Percentiles rank a stretch among this genome's conserved stretches.
These are phyloP conservation scores for Leptothorax acervorum DNA, from an alignment of 2,888 invertebrate species.

Conservation along the genomic window DNA sequence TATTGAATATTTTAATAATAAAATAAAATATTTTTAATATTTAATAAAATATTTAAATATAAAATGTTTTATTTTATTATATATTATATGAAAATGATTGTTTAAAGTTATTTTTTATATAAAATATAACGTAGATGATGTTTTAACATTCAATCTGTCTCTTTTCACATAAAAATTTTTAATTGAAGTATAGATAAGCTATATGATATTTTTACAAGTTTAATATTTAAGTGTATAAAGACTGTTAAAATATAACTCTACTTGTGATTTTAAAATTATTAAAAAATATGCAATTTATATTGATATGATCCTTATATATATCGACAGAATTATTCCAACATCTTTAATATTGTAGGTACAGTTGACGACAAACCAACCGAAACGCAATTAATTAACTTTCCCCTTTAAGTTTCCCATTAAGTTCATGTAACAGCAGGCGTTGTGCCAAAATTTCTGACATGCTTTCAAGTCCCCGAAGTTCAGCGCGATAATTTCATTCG, in stretches of 20 bases:
- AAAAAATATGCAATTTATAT: neutral
- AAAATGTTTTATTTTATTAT: neutral
- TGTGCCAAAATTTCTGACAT: neutral
- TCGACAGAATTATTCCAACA: neutral
- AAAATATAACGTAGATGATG: neutral
- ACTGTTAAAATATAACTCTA: neutral
- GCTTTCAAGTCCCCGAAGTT: neutral
- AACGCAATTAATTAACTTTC: constrained; percentile 2
- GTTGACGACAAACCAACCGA: neutral
- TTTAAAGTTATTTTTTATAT: neutral
- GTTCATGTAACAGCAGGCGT: neutral
- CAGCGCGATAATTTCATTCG: constrained; percentile 8
- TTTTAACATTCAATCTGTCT: neutral
- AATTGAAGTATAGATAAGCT: neutral
- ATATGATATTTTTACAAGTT: neutral
- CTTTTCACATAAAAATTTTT: neutral
- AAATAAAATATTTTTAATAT: too few species aligned
- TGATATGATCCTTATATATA: neutral
- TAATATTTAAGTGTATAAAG: neutral
- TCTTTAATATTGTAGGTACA: neutral
- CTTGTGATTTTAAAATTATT: neutral
- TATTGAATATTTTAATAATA: too few species aligned
- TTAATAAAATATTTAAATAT: too few species aligned
- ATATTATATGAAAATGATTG: neutral
- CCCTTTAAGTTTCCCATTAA: neutral